Percentiles rank a stretch among this genome's conserved stretches.
phyloP scores from a whole-genome alignment of 2,888 invertebrate genomes.

The Lissonota sp. region DNA sequence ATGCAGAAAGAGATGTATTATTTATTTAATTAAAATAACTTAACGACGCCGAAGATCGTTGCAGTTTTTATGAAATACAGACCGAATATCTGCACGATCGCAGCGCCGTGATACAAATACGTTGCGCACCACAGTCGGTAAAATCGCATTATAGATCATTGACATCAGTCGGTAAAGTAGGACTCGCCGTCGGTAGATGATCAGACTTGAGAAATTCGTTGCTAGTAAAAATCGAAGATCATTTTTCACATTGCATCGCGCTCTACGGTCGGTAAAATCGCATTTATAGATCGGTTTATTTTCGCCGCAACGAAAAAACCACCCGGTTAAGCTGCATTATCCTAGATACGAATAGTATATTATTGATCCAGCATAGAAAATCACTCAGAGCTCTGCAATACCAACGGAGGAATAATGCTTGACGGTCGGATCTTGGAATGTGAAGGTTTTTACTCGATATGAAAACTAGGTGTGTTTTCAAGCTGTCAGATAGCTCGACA shows the following conservation, averaged over 20 bases:
- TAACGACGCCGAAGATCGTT: not conserved
- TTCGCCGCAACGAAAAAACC: not conserved
- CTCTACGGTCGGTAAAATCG: no score
- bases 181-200: not conserved
- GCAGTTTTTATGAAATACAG: not conserved
- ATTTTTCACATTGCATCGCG: no score
- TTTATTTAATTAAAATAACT: no score
- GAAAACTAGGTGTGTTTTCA: slow-evolving; percentile 15
- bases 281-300: no score
- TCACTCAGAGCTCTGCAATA: slow-evolving; percentile 13
- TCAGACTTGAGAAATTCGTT: not conserved
- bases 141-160: slow-evolving; percentile 49
- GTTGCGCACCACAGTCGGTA: slow-evolving; percentile 22
- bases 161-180: slow-evolving; percentile 37
- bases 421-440: not conserved
- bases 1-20: no score
- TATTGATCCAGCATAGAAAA: not conserved
- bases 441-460: not conserved
- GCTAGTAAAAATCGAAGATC: no score
- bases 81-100: not conserved
- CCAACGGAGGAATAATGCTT: not conserved
- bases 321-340: not conserved
- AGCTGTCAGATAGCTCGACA: slow-evolving; percentile 14
- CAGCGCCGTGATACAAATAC: slow-evolving; percentile 4
- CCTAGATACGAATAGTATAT: not conserved